phyloP scores from a whole-genome alignment of 2,113 vertebrate species.

The Lamprologus lemairii region DNA sequence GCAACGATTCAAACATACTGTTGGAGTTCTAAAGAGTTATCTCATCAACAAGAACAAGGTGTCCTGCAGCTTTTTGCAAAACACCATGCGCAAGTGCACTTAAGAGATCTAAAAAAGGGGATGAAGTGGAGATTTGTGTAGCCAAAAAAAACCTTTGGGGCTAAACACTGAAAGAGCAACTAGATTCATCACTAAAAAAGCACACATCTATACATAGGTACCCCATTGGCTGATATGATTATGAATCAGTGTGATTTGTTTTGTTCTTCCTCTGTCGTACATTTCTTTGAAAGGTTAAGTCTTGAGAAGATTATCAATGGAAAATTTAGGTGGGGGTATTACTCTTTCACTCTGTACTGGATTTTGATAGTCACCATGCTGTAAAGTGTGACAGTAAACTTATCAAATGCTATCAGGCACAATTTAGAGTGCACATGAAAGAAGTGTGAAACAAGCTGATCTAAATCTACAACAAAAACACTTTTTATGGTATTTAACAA shows the following conservation, averaged over 20 bases:
- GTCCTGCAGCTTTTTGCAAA: not conserved
- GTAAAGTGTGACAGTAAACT: not conserved
- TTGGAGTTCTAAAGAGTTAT: not conserved
- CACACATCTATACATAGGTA: not conserved
- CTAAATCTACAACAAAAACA: not conserved
- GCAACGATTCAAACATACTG: accelerated
- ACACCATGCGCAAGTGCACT: not conserved
- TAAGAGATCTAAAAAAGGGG: not conserved
- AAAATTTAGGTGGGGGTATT: not conserved
- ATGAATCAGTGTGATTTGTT: not conserved
- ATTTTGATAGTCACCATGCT: not conserved
- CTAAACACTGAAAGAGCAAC: not conserved
- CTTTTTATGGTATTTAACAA: not conserved
- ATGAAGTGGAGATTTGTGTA: not conserved
- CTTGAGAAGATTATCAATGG: not conserved
- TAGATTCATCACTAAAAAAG: not conserved
- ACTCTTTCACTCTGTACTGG: not conserved
- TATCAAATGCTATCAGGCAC: not conserved
- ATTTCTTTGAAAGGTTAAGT: not conserved
- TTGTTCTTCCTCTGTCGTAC: not conserved
- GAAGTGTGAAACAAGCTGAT: not conserved
- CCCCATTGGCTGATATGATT: not conserved
- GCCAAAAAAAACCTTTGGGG: not conserved
- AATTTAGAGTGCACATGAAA: not conserved
- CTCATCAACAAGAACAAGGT: not conserved